Base-by-base conservation (phyloP, 92 coral and sea anemone genomes). In the Epizoanthus fatuus region DNA sequence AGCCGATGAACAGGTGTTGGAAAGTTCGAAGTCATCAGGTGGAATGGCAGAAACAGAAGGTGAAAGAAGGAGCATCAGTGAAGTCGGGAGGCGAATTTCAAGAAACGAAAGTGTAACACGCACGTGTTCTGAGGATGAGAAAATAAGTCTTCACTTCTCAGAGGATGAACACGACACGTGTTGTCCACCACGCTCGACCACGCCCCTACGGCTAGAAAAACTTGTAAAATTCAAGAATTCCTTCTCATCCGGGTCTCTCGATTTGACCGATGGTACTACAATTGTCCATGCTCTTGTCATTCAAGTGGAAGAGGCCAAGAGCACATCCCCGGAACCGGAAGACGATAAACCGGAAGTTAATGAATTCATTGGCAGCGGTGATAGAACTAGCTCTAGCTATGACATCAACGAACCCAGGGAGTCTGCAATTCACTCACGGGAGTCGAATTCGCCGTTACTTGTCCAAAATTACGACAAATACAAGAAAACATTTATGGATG, bases 91-190 rank as follows among this genome's bases (percentile, higher is more conserved):
- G 12, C 75, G 63, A 22, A 75, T 74, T 45, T 55, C 90, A 3
- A 77, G 57, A 59, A 58, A 8, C 37, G 74, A 59, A 58, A 86
- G 91, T 3, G 74, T 85, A n/a, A 78, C 91, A 57, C 93, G 98
- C 44, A 81, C 95, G 15, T 57, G 89, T 63, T 92, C 96, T 10
- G 98, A 90, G 70, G 94, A 92, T 25, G 96, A 95, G 73, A 90
- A 88, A 20, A 93, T 95, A 69, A 95, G 94, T 59, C 84, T 95
- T 69, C 93, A 95, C 56, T 90, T 95, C 72, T 93, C 98, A 29
- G 95, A 92, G 58, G 75, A 83, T 38, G 98, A 95, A 38, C 87
- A 54, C 75, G 85, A 88, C 45, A 75, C 84, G 37, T 69, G 63
- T 29, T 89, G 74, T 29, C 74, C 73, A 13, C 70, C 85, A 69